Base-by-base conservation (phyloP, 2,888 invertebrate species). In the Embidobia sp. region DNA sequence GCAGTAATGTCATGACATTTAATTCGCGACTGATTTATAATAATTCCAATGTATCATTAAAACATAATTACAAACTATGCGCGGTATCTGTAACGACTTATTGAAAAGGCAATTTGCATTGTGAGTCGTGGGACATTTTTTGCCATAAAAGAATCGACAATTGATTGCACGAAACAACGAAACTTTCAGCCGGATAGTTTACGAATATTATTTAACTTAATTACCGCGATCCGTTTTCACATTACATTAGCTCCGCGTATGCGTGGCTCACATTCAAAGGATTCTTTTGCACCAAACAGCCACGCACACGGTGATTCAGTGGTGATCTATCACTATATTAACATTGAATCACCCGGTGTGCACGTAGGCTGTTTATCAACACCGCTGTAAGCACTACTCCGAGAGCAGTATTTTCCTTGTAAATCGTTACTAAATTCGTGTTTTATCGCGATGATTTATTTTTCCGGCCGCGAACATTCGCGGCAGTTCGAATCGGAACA, bases 261-360 rank as follows among this genome's bases (percentile, higher is more conserved):
- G 8, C 26, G 15, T 15, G 3, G 27, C 31, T 26, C 11, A 5
- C 15, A 29, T 53, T 64, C 33, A 53, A 8, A 31, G 4, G 10
- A 44, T 44, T 7, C 15, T 40, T 64, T 51, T 53, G 42, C 49
- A 40, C 8, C 40, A 63, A 63, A 19, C 49, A 49, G 31, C 19
- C 63, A 19, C 26, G 26, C 40, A 29, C 42, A 13, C 33, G 51
- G 44, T 64, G 51, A 64, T 51, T 64, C 64, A 64, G 51, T 48
- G 26, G 19, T 33, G 33, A 64, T 51, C 51, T 40, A 64, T 64
- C 51, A 40, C 42, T 64, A 27, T 53, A 66, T 66, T 55, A 53
- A 66, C 44, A 44, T 53, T 64, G 33, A 53, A 64, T 64, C 64
- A 31, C 13, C 42, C 31, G 13, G 15, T 42, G 27, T 35, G 35